Evolutionary conservation across 2,113 vertebrate species (phyloP).

Genomic region (Sorex fumeus): DNA sequence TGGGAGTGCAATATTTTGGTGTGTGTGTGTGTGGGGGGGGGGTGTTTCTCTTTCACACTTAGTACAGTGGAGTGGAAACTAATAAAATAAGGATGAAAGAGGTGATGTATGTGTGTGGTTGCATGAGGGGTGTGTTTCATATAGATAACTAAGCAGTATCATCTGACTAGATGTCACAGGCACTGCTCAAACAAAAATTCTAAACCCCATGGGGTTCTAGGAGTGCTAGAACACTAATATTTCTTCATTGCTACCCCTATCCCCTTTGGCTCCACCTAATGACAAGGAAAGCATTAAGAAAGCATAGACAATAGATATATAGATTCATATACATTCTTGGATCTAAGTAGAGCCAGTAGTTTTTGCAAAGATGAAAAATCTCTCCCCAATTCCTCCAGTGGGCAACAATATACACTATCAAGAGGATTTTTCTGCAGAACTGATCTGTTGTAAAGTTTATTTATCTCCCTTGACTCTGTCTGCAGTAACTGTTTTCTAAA

Average conservation of each 20-base stretch:
- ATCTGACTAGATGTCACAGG: background rate
- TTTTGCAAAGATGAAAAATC: slow-evolving; percentile 16
- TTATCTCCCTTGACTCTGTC: background rate
- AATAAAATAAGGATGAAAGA: slow-evolving; percentile 23
- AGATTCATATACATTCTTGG: background rate
- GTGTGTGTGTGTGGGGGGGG: too few species aligned
- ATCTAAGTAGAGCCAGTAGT: too few species aligned
- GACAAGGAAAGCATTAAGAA: background rate
- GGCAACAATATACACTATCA: background rate
- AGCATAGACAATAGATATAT: background rate
- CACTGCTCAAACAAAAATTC: background rate
- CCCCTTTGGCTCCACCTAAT: slow-evolving; percentile 10
- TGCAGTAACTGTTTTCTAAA: slow-evolving; percentile 45
- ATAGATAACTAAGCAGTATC: background rate
- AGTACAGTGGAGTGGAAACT: background rate
- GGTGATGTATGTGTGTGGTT: too few species aligned
- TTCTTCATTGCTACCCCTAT: too few species aligned
- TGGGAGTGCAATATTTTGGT: too few species aligned
- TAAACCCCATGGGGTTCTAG: background rate
- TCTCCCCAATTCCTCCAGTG: background rate
- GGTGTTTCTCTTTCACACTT: slow-evolving; percentile 31
- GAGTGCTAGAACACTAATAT: background rate
- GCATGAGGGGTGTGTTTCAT: too few species aligned
- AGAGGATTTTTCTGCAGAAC: background rate
- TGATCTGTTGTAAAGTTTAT: background rate